phyloP scores from a whole-genome alignment of 2,797 vertebrate species.

The Mormyrops attenuatus region DNA sequence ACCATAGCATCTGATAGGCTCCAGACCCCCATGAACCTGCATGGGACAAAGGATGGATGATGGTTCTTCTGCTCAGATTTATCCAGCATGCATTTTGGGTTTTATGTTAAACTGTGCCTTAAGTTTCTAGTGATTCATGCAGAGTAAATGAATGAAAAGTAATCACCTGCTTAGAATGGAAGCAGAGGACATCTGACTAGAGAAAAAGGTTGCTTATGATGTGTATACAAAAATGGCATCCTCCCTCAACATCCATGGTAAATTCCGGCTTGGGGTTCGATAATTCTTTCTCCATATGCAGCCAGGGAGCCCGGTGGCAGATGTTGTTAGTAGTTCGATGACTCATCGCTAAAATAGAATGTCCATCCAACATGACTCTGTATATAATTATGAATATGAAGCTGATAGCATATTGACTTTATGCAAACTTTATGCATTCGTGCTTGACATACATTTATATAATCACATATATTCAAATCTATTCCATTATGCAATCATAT shows the following conservation, averaged over 20 bases:
- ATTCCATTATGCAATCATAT: background rate
- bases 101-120: background rate
- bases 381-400: background rate
- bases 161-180: background rate
- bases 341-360: background rate
- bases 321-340: background rate
- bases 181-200: background rate
- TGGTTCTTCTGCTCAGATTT: background rate
- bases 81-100: background rate
- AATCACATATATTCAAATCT: background rate
- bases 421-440: background rate
- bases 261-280: background rate
- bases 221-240: background rate
- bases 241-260: background rate
- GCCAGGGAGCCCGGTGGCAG: background rate
- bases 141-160: background rate
- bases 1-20: background rate
- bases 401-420: background rate
- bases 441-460: slow-evolving; percentile 1
- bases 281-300: background rate
- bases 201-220: background rate
- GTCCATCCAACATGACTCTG: background rate
- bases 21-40: too few relatives aligned
- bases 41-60: too few relatives aligned
- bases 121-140: background rate